A percentile compares a stretch with the other conserved stretches of the same genome.
Conservation (phyloP, 1,140 invertebrate species). For the Procambarus virginalis region DNA sequence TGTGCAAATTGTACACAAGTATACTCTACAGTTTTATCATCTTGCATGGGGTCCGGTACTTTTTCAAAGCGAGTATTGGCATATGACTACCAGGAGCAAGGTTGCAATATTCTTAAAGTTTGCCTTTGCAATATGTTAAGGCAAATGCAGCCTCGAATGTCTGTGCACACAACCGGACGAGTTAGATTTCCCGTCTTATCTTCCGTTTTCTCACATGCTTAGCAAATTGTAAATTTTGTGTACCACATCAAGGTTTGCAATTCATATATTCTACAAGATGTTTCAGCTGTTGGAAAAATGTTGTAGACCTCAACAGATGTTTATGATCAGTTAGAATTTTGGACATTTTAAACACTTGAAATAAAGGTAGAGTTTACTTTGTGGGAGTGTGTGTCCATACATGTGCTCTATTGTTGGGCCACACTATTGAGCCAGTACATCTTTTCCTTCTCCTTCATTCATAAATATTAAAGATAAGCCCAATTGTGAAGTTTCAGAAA, state of each 20-base stretch:
- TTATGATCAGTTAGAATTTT: neutral
- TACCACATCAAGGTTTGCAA: neutral
- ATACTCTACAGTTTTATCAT: too few species aligned
- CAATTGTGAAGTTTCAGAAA: neutral
- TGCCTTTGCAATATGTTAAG: neutral
- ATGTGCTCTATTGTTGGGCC: neutral
- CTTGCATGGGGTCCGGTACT: too few species aligned
- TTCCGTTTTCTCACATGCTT: neutral
- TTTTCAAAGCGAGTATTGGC: neutral
- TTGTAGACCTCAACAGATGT: neutral
- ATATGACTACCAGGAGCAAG: neutral
- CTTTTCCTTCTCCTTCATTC: neutral
- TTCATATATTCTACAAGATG: neutral
- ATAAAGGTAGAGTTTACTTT: too few species aligned
- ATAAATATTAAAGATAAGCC: neutral
- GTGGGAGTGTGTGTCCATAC: neutral
- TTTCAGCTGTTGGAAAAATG: neutral
- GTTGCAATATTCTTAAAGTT: neutral
- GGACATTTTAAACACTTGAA: neutral
- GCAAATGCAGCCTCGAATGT: neutral
- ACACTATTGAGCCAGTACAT: neutral
- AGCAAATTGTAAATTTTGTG: neutral
- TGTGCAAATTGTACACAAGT: too few species aligned
- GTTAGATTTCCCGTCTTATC: neutral
- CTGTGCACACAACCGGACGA: neutral